Percentiles rank a stretch among this genome's conserved stretches.
phyloP scores from a whole-genome alignment of 2,888 invertebrate genomes.

The Caenorhabditis becei region DNA sequence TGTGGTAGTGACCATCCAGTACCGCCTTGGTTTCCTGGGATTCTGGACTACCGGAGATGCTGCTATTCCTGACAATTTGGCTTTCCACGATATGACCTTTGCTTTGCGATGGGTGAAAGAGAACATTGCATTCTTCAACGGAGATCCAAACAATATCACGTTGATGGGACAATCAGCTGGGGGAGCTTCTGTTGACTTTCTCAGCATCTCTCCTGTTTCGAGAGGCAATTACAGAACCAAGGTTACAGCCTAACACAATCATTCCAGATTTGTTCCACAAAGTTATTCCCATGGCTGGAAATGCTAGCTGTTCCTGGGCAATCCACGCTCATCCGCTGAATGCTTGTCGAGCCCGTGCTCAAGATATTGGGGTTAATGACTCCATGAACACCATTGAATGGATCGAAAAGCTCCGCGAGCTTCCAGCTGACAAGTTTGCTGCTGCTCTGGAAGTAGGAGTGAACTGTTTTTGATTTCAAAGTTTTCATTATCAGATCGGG shows the following conservation, averaged over 20 bases:
- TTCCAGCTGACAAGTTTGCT: slow-evolving; percentile 64
- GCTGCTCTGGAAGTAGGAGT: slow-evolving; percentile 34
- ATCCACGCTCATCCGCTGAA: slow-evolving; percentile 36
- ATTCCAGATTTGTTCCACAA: slow-evolving; percentile 68
- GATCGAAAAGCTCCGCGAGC: slow-evolving; percentile 58
- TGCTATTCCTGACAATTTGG: slow-evolving; percentile 65
- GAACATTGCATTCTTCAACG: slow-evolving; percentile 62
- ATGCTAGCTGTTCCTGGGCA: slow-evolving; percentile 60
- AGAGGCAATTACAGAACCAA: slow-evolving; percentile 30
- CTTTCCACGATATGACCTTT: slow-evolving; percentile 68
- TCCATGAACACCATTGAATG: slow-evolving; percentile 47
- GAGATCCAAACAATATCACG: slow-evolving; percentile 67
- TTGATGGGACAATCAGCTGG: slow-evolving; percentile 71
- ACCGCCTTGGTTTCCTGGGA: slow-evolving; percentile 70
- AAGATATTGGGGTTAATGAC: slow-evolving; percentile 48
- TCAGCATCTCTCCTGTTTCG: slow-evolving; percentile 68
- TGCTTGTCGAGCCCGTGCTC: slow-evolving; percentile 37
- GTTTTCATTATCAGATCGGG: slow-evolving; percentile 19
- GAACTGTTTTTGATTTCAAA: not conserved
- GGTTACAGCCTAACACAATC: not conserved
- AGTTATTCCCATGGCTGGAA: slow-evolving; percentile 71
- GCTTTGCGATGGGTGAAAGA: slow-evolving; percentile 70
- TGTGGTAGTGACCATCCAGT: slow-evolving; percentile 73
- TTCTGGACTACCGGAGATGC: slow-evolving; percentile 71
- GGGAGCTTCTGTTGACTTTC: slow-evolving; percentile 66